Conservation (phyloP, 2,797 vertebrate species). For the Sparidentex hasta region DNA sequence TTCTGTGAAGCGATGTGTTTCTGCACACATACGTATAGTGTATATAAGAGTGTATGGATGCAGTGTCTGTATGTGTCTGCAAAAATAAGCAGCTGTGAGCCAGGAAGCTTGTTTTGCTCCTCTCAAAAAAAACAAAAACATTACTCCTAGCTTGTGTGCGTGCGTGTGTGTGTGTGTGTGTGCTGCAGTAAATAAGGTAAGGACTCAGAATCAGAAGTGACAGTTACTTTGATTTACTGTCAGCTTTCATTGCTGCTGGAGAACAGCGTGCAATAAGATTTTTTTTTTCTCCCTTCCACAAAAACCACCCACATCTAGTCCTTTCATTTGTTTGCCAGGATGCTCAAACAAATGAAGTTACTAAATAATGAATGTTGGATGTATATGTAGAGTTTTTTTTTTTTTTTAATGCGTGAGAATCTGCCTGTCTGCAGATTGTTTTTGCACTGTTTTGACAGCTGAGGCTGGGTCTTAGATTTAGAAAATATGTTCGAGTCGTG, state of each 20-base stretch:
- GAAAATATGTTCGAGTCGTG: slow-evolving; percentile 2
- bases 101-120: slow-evolving; percentile 15
- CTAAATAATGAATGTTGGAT: slow-evolving; percentile 43
- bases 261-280: slow-evolving; percentile 5
- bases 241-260: slow-evolving; percentile 57
- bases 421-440: slow-evolving; percentile 22
- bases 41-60: slow-evolving; percentile 9
- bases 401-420: slow-evolving; percentile 14
- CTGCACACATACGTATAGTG: neutral
- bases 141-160: neutral
- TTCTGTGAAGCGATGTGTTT: slow-evolving; percentile 3
- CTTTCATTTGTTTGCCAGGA: slow-evolving; percentile 34
- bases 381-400: slow-evolving; percentile 1
- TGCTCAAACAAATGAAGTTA: slow-evolving; percentile 35
- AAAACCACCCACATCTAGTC: slow-evolving; percentile 26
- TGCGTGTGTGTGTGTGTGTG: neutral
- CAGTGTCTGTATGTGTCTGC: slow-evolving; percentile 4
- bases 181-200: slow-evolving; percentile 51
- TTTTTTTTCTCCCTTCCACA: neutral
- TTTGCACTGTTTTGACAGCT: slow-evolving; percentile 21
- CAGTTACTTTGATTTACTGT: slow-evolving; percentile 70
- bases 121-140: slow-evolving; percentile 29
- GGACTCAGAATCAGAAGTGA: slow-evolving; percentile 63
- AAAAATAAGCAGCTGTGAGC: slow-evolving; percentile 20
- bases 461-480: slow-evolving; percentile 16